Evolutionary conservation across 2,113 vertebrate species (phyloP).

Genomic region (Varanus salvator): DNA sequence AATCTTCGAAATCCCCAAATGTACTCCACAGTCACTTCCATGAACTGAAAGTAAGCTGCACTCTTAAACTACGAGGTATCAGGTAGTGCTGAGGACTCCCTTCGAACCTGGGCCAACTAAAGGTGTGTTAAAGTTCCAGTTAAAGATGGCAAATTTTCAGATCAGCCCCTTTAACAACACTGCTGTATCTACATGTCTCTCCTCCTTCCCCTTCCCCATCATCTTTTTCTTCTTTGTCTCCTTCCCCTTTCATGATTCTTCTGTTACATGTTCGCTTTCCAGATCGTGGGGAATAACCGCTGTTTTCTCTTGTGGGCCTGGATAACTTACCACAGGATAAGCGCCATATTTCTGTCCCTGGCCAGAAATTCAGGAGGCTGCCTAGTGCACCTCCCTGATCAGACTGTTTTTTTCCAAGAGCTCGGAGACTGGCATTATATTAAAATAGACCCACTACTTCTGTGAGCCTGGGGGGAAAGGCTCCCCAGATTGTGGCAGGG

Average conservation of each 20-base stretch:
- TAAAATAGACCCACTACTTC: too few relatives aligned
- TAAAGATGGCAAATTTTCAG: background rate
- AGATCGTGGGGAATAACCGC: background rate
- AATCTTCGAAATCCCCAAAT: background rate
- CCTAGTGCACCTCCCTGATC: too few relatives aligned
- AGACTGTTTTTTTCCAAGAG: too few relatives aligned
- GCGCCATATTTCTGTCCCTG: too few relatives aligned
- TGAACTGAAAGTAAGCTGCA: background rate
- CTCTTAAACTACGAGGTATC: too few relatives aligned
- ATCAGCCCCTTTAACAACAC: background rate
- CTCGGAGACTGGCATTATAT: too few relatives aligned
- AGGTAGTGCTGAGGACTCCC: background rate
- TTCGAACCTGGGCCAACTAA: background rate
- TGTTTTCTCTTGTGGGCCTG: background rate
- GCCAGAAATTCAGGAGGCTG: too few relatives aligned
- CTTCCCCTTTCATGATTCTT: background rate
- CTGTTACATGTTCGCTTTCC: background rate
- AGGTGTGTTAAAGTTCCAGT: too few relatives aligned
- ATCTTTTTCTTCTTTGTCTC: background rate
- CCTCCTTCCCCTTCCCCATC: too few relatives aligned
- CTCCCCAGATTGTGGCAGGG: background rate
- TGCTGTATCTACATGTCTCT: background rate
- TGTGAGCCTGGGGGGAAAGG: background rate
- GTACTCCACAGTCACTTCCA: background rate
- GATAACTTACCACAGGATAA: background rate